Conservation (phyloP, 2,888 invertebrate species). For the Prosopocoilus inquinatus region DNA sequence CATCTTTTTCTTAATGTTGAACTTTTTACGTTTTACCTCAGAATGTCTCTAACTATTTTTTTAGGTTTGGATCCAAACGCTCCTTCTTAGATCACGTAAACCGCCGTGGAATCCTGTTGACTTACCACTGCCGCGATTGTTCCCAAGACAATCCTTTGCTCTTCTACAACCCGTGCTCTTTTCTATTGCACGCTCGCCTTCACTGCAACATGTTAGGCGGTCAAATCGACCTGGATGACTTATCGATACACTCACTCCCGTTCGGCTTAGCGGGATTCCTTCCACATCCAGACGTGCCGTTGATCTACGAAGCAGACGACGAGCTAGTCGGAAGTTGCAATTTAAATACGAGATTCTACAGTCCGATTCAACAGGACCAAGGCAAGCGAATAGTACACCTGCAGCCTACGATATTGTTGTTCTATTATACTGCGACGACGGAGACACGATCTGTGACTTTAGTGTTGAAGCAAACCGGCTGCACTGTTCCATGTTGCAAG, state of each 20-base stretch:
- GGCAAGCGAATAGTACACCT: constrained; percentile 38
- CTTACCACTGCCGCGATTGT: constrained; percentile 42
- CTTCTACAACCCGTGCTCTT: constrained; percentile 47
- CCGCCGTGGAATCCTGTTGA: constrained; percentile 40
- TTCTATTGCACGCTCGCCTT: constrained; percentile 43
- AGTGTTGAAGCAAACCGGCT: constrained; percentile 41
- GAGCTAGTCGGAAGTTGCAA: constrained; percentile 28
- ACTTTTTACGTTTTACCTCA: neutral
- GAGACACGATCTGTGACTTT: constrained; percentile 24
- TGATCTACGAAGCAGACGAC: constrained; percentile 41
- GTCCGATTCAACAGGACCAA: constrained; percentile 32
- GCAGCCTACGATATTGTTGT: constrained; percentile 38
- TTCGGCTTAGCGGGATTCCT: constrained; percentile 44
- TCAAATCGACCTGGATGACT: constrained; percentile 37
- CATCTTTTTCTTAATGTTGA: constrained; percentile 8
- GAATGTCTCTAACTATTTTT: constrained; percentile 19
- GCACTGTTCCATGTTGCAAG: constrained; percentile 43
- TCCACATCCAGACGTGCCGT: constrained; percentile 38
- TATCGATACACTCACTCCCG: constrained; percentile 39
- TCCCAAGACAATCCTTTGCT: constrained; percentile 22
- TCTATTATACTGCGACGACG: constrained; percentile 26
- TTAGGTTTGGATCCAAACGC: constrained; percentile 44
- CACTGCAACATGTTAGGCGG: constrained; percentile 40
- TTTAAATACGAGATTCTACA: constrained; percentile 44
- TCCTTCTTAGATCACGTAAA: constrained; percentile 48